phyloP scores from a whole-genome alignment of 2,888 invertebrate genomes.

The Eurois occulta region DNA sequence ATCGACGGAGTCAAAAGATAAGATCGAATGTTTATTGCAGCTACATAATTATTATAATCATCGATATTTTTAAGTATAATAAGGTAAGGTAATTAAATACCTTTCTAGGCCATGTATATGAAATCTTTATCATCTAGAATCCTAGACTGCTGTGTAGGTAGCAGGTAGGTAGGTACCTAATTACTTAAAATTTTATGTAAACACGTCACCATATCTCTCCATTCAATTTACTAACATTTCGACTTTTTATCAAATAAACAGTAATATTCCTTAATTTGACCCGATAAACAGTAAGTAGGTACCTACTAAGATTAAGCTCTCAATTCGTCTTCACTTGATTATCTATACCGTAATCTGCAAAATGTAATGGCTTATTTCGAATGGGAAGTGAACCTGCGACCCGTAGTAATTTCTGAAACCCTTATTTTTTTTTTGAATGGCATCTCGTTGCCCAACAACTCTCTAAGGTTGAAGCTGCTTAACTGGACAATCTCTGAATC shows the following conservation, averaged over 20 bases:
- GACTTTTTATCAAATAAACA: neutral
- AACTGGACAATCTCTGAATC: neutral
- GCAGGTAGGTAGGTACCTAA: no score
- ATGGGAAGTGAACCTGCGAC: neutral
- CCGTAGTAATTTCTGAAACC: neutral
- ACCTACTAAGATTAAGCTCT: no score
- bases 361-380: neutral
- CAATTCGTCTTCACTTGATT: neutral
- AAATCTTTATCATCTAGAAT: no score
- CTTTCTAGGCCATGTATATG: neutral
- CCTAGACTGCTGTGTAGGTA: no score
- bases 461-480: no score
- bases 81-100: neutral
- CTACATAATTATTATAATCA: conserved; percentile 10
- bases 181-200: neutral
- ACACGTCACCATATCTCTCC: neutral
- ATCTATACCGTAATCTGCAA: neutral
- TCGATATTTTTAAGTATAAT: conserved; percentile 14
- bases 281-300: no score
- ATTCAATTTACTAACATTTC: neutral
- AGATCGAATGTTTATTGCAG: conserved; percentile 25
- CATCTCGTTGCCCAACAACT: no score
- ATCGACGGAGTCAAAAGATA: neutral
- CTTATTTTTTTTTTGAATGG: no score
- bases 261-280: neutral